Conservation (phyloP, 2,888 invertebrate species). For the Cheilosia vernalis region DNA sequence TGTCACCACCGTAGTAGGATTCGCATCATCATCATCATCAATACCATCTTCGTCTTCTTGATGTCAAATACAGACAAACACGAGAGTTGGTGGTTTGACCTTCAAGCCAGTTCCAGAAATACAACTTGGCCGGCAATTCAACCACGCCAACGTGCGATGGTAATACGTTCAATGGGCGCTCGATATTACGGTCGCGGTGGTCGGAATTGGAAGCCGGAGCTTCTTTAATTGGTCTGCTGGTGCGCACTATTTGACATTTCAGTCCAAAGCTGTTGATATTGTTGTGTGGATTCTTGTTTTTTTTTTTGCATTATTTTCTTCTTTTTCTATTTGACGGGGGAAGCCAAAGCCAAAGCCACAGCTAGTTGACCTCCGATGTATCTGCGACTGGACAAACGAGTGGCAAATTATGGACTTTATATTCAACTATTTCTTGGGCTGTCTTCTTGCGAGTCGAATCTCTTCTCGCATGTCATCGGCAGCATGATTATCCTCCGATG, state of each 20-base stretch:
- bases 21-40: constrained; percentile 33
- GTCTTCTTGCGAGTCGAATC: constrained; percentile 16
- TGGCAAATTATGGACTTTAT: constrained; percentile 21
- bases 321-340: constrained; percentile 13
- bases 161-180: constrained; percentile 48
- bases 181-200: constrained; percentile 12
- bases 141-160: constrained; percentile 65
- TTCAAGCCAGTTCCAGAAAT: constrained; percentile 73
- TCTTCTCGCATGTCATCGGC: constrained; percentile 1
- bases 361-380: constrained; percentile 63
- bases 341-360: neutral
- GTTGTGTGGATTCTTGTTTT: constrained; percentile 54
- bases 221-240: constrained; percentile 62
- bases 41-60: constrained; percentile 51
- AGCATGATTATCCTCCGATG: constrained; percentile 48
- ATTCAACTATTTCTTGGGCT: constrained; percentile 36
- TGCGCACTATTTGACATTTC: constrained; percentile 68
- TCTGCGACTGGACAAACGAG: constrained; percentile 59
- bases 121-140: constrained; percentile 56
- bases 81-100: constrained; percentile 71
- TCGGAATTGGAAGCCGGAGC: constrained; percentile 9
- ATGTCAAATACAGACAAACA: constrained; percentile 44
- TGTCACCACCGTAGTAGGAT: constrained; percentile 17
- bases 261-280: constrained; percentile 3
- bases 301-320: constrained; percentile 18